Evolutionary conservation across 2,113 vertebrate genomes (phyloP), one percentile per base, ranked within the genome.

Genomic region (Pipra filicauda): DNA sequence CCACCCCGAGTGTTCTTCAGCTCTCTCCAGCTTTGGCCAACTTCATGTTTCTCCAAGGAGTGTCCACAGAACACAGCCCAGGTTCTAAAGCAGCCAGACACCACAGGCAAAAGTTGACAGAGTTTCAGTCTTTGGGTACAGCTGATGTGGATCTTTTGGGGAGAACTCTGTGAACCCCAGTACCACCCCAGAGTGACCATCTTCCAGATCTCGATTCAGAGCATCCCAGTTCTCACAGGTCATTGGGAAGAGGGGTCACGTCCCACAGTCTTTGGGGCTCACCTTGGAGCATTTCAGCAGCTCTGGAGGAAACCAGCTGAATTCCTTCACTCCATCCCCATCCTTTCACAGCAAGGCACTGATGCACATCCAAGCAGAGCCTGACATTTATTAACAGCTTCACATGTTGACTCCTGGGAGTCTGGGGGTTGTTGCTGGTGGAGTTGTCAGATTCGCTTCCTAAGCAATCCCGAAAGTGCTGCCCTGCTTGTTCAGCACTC

Each of bases 151-250:
- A 28, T 27, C 28, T 88, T 67, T 18, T 12, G 51, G 20, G 37
- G 26, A 85, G 24, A 85, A 52, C 0, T 9, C 8, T 33, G n/a
- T 30, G 71, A 59, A 23, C 51, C 10, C 12, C 37, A 41, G 70
- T 9, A 8, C 11, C 5, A 20, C 0, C 0, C 4, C 70, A 39
- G 26, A 0, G 1, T 11, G 51, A 8, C 16, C 59, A 46, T 8
- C 54, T 11, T 4, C 31, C 1, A 0, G 1, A 8, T 7, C 54
- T 26, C 28, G 9, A 62, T 27, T 15, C n/a, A 35, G 62, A 52
- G 71, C 54, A 62, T 39, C 67, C 49, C 66, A 15, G 77, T 4
- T 37, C 69, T 58, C 30, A 7, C 30, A 35, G 43, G n/a, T 14
- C 75, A 37, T 6, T n/a, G 58, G 58, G 78, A 65, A 90, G 46